Percentiles rank a stretch among this genome's conserved stretches.
phyloP scores from a whole-genome alignment of 2,888 invertebrate species.

The Bellardia bayeri region DNA sequence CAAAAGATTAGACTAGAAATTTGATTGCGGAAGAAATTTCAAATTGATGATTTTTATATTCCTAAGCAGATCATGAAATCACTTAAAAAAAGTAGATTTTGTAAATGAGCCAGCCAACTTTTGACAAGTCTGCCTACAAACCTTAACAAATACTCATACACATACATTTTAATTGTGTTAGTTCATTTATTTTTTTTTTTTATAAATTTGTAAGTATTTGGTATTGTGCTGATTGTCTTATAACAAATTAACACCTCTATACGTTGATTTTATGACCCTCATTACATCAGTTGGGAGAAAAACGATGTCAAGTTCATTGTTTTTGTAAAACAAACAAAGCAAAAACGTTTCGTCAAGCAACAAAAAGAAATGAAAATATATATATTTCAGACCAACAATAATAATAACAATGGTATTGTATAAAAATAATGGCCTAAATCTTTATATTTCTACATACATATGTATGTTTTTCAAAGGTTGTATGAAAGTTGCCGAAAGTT shows the following conservation, averaged over 20 bases:
- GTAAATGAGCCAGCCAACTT: background rate
- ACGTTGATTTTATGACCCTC: slow-evolving; percentile 7
- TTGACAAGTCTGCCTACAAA: too few species aligned
- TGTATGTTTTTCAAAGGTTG: too few species aligned
- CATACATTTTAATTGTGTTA: background rate
- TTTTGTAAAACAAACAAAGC: slow-evolving; percentile 7
- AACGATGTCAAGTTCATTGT: slow-evolving; percentile 55
- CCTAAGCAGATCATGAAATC: background rate
- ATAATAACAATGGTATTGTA: background rate
- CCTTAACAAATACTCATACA: background rate
- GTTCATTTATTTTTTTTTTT: background rate
- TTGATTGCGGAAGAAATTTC: background rate
- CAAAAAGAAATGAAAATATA: background rate
- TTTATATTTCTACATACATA: background rate
- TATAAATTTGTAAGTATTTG: background rate
- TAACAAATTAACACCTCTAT: slow-evolving; percentile 11
- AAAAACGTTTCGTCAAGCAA: slow-evolving; percentile 28
- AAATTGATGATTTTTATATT: background rate
- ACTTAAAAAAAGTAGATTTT: background rate
- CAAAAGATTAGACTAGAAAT: background rate
- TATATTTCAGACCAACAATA: background rate
- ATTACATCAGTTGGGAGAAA: background rate
- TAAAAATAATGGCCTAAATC: background rate
- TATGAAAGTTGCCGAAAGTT: too few species aligned
- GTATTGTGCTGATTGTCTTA: background rate